Percentiles rank a stretch among this genome's conserved stretches.
These are phyloP conservation scores for Leptodactylus fuscus DNA, from an alignment of 2,113 vertebrate genomes.

Conservation along the genomic window DNA sequence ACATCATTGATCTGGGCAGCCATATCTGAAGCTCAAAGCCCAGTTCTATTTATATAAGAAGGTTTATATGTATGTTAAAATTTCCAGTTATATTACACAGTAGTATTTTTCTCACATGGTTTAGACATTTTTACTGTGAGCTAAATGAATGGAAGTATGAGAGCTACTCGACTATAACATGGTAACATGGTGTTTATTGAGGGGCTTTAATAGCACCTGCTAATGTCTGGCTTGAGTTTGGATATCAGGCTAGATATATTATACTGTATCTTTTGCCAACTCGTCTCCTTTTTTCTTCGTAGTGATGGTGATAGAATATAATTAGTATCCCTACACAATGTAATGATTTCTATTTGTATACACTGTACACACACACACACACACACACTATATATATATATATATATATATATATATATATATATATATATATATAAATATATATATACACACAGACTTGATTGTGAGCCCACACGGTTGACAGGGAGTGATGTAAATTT, in stretches of 20 bases:
- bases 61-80: background rate
- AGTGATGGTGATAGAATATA: background rate
- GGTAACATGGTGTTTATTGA: background rate
- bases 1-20: background rate
- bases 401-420: too few species aligned
- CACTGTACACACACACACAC: too few species aligned
- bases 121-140: background rate
- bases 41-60: background rate
- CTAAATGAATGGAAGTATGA: background rate
- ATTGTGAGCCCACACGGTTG: too few species aligned
- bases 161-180: background rate
- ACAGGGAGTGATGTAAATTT: too few species aligned
- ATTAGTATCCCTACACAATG: background rate
- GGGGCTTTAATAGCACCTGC: conserved; percentile 27
- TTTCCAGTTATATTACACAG: background rate
- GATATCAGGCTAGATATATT: background rate
- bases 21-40: background rate
- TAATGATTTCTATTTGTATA: background rate
- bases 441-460: too few species aligned
- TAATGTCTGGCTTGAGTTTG: background rate
- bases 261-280: background rate
- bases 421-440: too few species aligned
- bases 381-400: too few species aligned
- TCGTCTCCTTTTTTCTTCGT: background rate
- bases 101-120: background rate